Evolutionary conservation across 1,140 invertebrate species (phyloP).

Genomic region (Drosophila bifasciata): DNA sequence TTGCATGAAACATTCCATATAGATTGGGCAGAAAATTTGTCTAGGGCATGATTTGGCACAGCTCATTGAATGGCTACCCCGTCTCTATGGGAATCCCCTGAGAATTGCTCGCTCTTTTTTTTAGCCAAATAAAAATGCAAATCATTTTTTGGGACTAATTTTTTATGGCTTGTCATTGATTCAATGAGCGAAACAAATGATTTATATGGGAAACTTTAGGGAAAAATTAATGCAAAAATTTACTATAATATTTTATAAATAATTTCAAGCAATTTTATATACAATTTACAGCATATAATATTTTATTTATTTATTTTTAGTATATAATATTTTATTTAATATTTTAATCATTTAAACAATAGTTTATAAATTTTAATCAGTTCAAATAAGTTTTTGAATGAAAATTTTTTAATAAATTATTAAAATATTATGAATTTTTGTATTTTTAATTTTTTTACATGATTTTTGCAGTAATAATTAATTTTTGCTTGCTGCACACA

Average conservation of each 20-base stretch:
- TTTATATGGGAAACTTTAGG: constrained; percentile 20
- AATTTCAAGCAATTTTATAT: not conserved
- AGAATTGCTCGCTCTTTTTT: constrained; percentile 16
- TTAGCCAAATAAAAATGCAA: constrained; percentile 58
- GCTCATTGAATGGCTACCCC: not conserved
- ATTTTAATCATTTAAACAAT: no score
- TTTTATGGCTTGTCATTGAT: constrained; percentile 34
- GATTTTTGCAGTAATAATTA: constrained; percentile 12
- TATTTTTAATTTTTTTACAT: no score
- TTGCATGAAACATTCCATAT: constrained; percentile 58
- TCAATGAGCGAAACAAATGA: constrained; percentile 26
- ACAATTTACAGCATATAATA: no score
- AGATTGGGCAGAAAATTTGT: constrained; percentile 32
- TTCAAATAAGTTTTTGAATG: no score
- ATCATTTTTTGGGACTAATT: constrained; percentile 18
- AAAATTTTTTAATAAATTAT: no score
- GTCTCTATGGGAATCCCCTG: no score
- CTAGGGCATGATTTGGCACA: constrained; percentile 1
- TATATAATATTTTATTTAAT: no score
- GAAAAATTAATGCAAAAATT: not conserved
- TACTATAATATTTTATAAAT: not conserved
- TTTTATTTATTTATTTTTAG: no score
- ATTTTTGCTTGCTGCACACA: constrained; percentile 17
- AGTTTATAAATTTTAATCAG: no score
- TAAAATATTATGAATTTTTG: no score